phyloP scores from a whole-genome alignment of 2,888 invertebrate species.

The Ennomos quercinarius region DNA sequence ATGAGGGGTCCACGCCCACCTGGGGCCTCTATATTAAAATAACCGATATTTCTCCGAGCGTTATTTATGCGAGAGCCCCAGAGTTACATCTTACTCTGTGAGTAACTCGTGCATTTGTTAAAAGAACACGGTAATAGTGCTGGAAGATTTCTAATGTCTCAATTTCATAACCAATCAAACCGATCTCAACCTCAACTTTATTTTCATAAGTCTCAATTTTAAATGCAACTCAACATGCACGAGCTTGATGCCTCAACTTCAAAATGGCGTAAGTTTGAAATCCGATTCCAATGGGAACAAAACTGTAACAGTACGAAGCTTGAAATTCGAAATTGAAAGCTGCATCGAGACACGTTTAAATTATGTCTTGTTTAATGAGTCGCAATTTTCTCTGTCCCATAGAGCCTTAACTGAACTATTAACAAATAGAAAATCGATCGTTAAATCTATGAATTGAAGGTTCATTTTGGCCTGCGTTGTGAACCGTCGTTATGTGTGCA shows the following conservation, averaged over 20 bases:
- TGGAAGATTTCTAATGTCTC: constrained; percentile 84
- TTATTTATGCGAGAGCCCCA: constrained; percentile 81
- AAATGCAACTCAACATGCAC: constrained; percentile 56
- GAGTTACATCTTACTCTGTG: constrained; percentile 81
- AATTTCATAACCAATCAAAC: constrained; percentile 60
- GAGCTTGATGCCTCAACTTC: constrained; percentile 48
- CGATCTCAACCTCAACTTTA: constrained; percentile 51
- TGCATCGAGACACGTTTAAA: constrained; percentile 65
- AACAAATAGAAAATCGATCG: constrained; percentile 33
- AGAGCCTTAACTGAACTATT: constrained; percentile 44
- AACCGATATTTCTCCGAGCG: constrained; percentile 72
- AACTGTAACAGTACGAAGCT: constrained; percentile 45
- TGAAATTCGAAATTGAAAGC: constrained; percentile 58
- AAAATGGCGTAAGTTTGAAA: constrained; percentile 55
- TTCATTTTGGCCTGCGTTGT: constrained; percentile 46
- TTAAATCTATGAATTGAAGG: constrained; percentile 15
- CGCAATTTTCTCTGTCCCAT: constrained; percentile 50
- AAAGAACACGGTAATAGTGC: constrained; percentile 83
- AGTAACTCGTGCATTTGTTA: constrained; percentile 80
- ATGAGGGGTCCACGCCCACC: constrained; percentile 79
- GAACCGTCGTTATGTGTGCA: constrained; percentile 38
- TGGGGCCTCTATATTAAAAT: constrained; percentile 78
- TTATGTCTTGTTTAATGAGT: constrained; percentile 85
- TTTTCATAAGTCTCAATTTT: constrained; percentile 46
- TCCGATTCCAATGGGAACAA: constrained; percentile 46